phyloP scores from a whole-genome alignment of 2,113 vertebrate species.

The Heliornis fulica region DNA sequence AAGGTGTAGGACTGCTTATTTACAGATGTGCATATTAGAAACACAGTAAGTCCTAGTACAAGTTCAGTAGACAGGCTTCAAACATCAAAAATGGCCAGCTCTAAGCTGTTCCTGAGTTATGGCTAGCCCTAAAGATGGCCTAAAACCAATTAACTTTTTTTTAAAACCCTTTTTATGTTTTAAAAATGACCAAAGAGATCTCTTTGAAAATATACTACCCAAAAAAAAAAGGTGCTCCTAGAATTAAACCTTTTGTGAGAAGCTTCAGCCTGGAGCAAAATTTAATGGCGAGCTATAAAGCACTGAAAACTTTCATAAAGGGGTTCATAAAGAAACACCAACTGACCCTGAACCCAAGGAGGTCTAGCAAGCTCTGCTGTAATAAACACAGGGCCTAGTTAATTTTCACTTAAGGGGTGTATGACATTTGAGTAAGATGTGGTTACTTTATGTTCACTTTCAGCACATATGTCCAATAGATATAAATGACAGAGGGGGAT shows the following conservation, averaged over 20 bases:
- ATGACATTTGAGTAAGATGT: slow-evolving; percentile 41
- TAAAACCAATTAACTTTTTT: slow-evolving; percentile 15
- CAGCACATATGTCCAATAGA: background rate
- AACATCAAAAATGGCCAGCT: background rate
- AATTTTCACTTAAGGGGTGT: slow-evolving; percentile 24
- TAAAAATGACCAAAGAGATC: slow-evolving; percentile 38
- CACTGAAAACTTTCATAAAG: slow-evolving; percentile 58
- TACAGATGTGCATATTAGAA: slow-evolving; percentile 3
- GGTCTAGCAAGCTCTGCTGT: background rate
- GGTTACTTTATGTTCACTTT: slow-evolving; percentile 7
- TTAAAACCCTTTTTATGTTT: background rate
- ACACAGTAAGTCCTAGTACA: background rate
- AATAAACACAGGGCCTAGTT: slow-evolving; percentile 28
- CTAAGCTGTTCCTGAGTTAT: slow-evolving; percentile 17
- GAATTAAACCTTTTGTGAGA: slow-evolving; percentile 56
- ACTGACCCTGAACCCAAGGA: slow-evolving; percentile 43
- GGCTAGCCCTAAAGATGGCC: background rate
- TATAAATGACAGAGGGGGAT: background rate
- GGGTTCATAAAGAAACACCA: slow-evolving; percentile 60
- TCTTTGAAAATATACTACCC: slow-evolving; percentile 51
- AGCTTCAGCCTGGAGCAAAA: slow-evolving; percentile 45
- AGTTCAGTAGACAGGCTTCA: background rate
- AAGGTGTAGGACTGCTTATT: background rate
- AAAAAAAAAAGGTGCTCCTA: background rate
- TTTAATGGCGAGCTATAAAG: slow-evolving; percentile 54